Percentiles rank a stretch among this genome's conserved stretches.
Evolutionary conservation across 2,797 vertebrate genomes (phyloP).

Genomic region (Enteromius argenteus): DNA sequence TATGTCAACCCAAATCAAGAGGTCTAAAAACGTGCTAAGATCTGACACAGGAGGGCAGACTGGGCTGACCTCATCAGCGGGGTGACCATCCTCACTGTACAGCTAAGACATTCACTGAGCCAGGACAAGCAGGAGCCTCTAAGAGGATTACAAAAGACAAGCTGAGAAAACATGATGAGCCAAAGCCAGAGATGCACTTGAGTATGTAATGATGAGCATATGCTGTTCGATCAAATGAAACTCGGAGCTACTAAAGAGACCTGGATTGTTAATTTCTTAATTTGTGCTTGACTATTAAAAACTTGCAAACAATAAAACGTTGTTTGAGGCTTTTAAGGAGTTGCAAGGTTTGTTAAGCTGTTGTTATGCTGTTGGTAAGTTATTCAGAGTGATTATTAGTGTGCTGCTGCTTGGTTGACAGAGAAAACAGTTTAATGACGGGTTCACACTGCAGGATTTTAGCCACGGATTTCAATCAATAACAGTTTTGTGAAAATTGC

Average conservation of each 20-base stretch:
- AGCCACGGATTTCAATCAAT: not conserved
- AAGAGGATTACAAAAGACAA: constrained; percentile 40
- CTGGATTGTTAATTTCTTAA: not conserved
- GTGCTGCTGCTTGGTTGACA: not conserved
- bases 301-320: not conserved
- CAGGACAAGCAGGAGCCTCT: constrained; percentile 16
- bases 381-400: not conserved
- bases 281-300: not conserved
- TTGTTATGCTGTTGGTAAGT: not conserved
- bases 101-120: constrained; percentile 5
- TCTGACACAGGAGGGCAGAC: constrained; percentile 15
- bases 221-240: constrained; percentile 1
- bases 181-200: constrained; percentile 13
- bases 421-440: not conserved
- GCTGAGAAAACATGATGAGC: constrained; percentile 36
- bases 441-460: not conserved
- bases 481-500: not conserved
- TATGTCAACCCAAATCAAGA: constrained; percentile 3
- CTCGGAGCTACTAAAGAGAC: not conserved
- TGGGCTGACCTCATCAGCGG: constrained; percentile 25
- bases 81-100: constrained; percentile 13
- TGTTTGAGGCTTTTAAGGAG: not conserved
- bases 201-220: constrained; percentile 15
- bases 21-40: constrained; percentile 9
- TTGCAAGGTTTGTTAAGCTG: not conserved